Percentiles rank a stretch among this genome's conserved stretches.
Evolutionary conservation across 2,113 vertebrate species (phyloP).

Genomic region (Craseonycteris thonglongyai): DNA sequence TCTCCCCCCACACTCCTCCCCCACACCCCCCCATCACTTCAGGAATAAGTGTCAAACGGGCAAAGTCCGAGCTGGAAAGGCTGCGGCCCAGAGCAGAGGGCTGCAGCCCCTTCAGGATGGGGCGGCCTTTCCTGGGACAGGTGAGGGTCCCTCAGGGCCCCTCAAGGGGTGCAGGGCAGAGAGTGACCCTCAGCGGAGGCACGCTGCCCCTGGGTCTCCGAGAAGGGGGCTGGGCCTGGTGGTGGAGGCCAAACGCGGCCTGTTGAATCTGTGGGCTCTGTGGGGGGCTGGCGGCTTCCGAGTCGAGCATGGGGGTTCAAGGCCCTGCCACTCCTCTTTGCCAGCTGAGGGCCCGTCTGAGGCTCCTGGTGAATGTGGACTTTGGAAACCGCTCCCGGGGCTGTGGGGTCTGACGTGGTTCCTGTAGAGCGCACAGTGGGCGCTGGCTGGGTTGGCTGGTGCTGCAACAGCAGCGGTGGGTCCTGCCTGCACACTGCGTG

Average conservation of each 20-base stretch:
- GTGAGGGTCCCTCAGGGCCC: not conserved
- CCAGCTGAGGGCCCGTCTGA: not conserved
- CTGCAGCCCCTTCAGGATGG: not conserved
- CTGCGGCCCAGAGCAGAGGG: conserved; percentile 15
- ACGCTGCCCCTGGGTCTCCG: not conserved
- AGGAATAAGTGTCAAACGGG: conserved; percentile 17
- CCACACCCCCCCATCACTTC: not conserved
- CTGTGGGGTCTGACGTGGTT: too few species aligned
- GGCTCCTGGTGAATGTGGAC: too few species aligned
- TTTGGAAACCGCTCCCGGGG: too few species aligned
- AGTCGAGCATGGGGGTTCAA: not conserved
- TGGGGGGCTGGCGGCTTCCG: not conserved
- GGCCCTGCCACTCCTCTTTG: not conserved
- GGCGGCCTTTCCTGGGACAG: not conserved
- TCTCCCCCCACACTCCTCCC: not conserved
- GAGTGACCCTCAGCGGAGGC: not conserved
- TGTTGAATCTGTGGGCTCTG: not conserved
- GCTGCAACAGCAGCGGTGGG: too few species aligned
- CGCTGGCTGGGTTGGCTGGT: too few species aligned
- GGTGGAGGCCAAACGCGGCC: not conserved
- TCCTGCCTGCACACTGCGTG: too few species aligned
- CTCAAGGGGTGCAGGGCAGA: not conserved
- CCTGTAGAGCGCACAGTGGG: too few species aligned
- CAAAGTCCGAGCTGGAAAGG: conserved; percentile 10
- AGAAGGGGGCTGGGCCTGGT: not conserved